Percentiles rank a stretch among this genome's conserved stretches.
These are phyloP conservation scores for Amblyopsis rosae DNA, from an alignment of 2,113 vertebrate species.

Conservation along the genomic window DNA sequence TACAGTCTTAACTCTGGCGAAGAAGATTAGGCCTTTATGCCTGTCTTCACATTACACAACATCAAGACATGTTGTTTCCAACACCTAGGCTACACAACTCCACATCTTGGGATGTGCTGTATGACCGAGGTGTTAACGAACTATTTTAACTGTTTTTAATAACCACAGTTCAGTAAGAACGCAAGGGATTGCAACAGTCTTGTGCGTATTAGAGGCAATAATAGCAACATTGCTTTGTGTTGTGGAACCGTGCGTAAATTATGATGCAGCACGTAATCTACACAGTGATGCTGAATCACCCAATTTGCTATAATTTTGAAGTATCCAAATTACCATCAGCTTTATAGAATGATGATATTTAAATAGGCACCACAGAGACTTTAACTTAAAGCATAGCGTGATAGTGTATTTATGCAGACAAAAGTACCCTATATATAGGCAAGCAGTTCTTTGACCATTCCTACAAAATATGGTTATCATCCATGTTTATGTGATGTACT, in stretches of 20 bases:
- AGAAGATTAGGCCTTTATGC: constrained; percentile 37
- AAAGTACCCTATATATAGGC: no score
- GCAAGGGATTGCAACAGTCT: not conserved
- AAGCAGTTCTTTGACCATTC: not conserved
- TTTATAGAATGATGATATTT: no score
- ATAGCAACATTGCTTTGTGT: not conserved
- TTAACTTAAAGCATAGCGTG: not conserved
- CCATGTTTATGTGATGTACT: no score
- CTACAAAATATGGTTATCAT: not conserved
- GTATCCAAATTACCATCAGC: no score
- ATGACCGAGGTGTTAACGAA: no score
- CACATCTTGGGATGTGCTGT: no score
- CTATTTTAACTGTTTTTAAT: no score
- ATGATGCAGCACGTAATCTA: not conserved
- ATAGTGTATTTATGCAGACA: no score
- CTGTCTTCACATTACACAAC: constrained; percentile 24
- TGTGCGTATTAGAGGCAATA: not conserved
- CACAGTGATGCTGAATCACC: not conserved
- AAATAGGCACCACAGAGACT: not conserved
- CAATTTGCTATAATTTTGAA: no score
- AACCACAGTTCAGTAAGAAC: not conserved
- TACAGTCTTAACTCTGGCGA: constrained; percentile 12
- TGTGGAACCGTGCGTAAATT: not conserved
- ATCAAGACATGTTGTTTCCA: no score
- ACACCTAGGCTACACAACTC: no score